Conservation (phyloP, 2,888 invertebrate genomes). For the Caenorhabditis sp. region DNA sequence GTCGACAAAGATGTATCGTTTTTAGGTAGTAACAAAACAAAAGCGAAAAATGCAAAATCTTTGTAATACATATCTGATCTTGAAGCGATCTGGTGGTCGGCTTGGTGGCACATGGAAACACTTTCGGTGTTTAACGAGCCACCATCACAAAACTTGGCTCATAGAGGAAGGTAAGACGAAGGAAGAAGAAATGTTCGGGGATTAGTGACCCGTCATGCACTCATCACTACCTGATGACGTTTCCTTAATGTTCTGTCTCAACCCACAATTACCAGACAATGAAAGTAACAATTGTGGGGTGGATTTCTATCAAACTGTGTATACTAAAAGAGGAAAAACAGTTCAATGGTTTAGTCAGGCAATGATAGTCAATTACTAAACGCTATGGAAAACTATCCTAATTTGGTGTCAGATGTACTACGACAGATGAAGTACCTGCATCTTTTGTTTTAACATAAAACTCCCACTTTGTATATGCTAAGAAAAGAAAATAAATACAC, state of each 20-base stretch:
- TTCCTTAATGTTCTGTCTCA: slow-evolving; percentile 17
- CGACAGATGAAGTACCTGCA: slow-evolving; percentile 14
- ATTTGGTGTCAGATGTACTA: not conserved
- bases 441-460: slow-evolving; percentile 6
- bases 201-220: not conserved
- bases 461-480: not conserved
- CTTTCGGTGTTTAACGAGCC: slow-evolving; percentile 61
- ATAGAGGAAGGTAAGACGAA: not conserved
- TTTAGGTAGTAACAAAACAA: slow-evolving; percentile 18
- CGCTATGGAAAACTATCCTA: slow-evolving; percentile 18
- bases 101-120: slow-evolving; percentile 58
- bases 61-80: slow-evolving; percentile 41
- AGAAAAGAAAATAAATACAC: slow-evolving; percentile 50
- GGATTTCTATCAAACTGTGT: not conserved
- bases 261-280: slow-evolving; percentile 25
- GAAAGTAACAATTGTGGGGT: slow-evolving; percentile 8
- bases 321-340: not conserved
- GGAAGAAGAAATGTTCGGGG: not conserved
- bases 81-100: slow-evolving; percentile 17
- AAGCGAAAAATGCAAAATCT: slow-evolving; percentile 52
- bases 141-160: not conserved
- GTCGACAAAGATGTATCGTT: slow-evolving; percentile 39
- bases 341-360: not conserved
- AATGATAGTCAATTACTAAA: slow-evolving; percentile 3
- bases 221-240: slow-evolving; percentile 14